Evolutionary conservation across 2,888 invertebrate species (phyloP), one percentile per base, ranked within the genome.

Genomic region (Caenorhabditis imperialis): DNA sequence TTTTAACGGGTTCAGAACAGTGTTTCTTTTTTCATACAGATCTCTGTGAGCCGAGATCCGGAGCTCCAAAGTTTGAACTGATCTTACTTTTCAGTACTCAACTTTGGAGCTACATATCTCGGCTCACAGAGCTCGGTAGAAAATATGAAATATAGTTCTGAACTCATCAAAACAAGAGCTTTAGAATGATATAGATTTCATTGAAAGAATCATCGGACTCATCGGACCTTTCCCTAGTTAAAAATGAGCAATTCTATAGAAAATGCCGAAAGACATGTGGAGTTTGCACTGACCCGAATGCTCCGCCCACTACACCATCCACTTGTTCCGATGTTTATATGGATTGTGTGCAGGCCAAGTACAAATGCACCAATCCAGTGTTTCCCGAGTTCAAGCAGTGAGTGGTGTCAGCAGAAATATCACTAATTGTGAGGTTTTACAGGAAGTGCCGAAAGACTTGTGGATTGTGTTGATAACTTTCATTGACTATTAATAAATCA

Each of bases 351-450:
- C 25, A 48, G 50, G 50, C 48, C 30, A 50, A 60, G 50, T 60
- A 60, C 35, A 14, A 48, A 25, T 58, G 58, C 27, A 58, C 47
- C 27, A 58, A 58, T 38, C 27, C 38, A 20, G 18, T 58, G 18
- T 33, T 58, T 7, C 20, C 58, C 12, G 60, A 50, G 10, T 60
- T 38, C 40, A 60, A 60, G 25, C 22, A 50, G 55, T 55, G 44
- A 55, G 55, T 33, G 16, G 18, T 6, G 5, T 18, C 33, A 3
- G 23, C 23, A 3, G 2, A 1, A 14, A 20, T 1, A 37, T 22
- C 4, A 6, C 16, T 40, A 18, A 3, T 18, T 12, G 18, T 18
- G 1, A 7, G 10, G 8, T 7, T 16, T 54, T 55, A 22, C 44
- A 55, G 55, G 3, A 30, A 35, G 14, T 48, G 60, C 60, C 40